Evolutionary conservation across 1,140 invertebrate species (phyloP).

Genomic region (honey bee (Apis mellifera)): DNA sequence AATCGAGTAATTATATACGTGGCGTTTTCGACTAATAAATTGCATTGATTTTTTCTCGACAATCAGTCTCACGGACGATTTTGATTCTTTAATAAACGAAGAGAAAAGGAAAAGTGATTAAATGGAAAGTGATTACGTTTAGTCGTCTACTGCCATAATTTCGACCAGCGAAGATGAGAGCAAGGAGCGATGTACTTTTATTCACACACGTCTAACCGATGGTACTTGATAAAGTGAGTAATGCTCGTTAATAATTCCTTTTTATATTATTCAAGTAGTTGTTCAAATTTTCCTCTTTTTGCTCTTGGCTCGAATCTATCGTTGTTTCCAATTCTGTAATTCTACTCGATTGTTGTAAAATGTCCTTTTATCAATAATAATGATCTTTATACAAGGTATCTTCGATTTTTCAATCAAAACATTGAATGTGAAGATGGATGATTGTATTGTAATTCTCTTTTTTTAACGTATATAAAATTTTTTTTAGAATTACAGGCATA

Average conservation of each 20-base stretch:
- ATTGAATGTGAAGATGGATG: background rate
- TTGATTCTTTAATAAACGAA: background rate
- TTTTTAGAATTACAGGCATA: too few species aligned
- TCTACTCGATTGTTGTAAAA: constrained; percentile 21
- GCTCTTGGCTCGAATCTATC: background rate
- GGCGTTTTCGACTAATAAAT: background rate
- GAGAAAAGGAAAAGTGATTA: background rate
- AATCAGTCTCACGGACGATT: constrained; percentile 50
- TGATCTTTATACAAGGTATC: constrained; percentile 18
- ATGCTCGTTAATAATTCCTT: background rate
- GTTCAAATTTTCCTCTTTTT: background rate
- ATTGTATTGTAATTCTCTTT: background rate
- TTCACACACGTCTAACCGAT: background rate
- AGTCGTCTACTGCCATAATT: constrained; percentile 20
- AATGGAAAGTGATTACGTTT: background rate
- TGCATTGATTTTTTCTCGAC: constrained; percentile 53
- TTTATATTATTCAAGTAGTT: background rate
- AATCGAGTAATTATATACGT: background rate
- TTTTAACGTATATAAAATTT: background rate
- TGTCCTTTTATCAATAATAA: constrained; percentile 41
- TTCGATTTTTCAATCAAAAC: background rate
- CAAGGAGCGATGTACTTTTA: background rate
- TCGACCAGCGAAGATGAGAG: constrained; percentile 20
- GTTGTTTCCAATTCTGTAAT: constrained; percentile 39
- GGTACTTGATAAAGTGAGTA: background rate